Evolutionary conservation across 2,797 vertebrate species (phyloP), one percentile per base, ranked within the genome.

Genomic region (Echeneis naucrates): DNA sequence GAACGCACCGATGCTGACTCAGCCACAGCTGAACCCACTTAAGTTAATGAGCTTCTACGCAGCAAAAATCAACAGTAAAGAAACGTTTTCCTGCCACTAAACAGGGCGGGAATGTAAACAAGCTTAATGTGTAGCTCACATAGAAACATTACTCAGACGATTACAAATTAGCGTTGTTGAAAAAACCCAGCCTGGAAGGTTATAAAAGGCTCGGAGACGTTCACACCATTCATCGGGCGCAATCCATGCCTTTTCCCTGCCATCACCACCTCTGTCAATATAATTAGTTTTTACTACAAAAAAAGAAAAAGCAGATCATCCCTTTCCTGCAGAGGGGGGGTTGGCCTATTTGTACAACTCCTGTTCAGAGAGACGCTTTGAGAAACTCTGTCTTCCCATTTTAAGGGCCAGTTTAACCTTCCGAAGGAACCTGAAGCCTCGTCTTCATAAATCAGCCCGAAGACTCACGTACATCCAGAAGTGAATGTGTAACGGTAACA

Each of bases 371-470:
- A 48, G 26, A 40, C 58, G 52, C 66, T 59, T 64, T 71, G 69
- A 35, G 45, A 55, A 72, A 77, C 0, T 48, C 47, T 60, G 54
- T 23, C 52, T 40, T 45, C 17, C 53, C 48, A 58, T 81, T 45
- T 16, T 8, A 63, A 55, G 45, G 38, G 30, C 38, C 27, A 12
- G 37, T 60, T 42, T 76, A 48, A 82, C 73, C 42, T 56, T 73
- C 48, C 56, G 30, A 60, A 61, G 13, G 47, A 2, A 45, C 60
- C 61, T 6, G 23, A 58, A 24, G 68, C 78, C 21, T 38, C 19
- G 52, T 63, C 3, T 57, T 4, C 45, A 67, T 53, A 26, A 61
- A 60, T 72, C 53, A 61, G 7, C 50, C 33, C 58, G 27, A 38
- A 51, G 26, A 45, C 38, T 24, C 13, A 30, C 30, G 17, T 21